Base-by-base conservation (phyloP, 1,140 invertebrate species). In the Carcinoscorpius rotundicauda region DNA sequence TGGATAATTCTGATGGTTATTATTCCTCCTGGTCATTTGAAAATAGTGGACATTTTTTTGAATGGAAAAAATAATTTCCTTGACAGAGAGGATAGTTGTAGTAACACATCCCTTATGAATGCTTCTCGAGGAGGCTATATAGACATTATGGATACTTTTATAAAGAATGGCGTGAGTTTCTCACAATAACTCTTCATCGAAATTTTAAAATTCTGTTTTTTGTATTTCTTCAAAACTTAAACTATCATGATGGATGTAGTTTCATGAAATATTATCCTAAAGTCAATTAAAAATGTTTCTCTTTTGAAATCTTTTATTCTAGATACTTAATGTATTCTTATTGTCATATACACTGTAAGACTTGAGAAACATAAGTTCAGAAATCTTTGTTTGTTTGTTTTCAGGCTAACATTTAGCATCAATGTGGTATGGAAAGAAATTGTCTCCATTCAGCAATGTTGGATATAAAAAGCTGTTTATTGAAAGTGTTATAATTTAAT, bases 31-130 rank as follows among this genome's bases (percentile, higher is more conserved):
- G 80, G 81, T 4, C 72, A 77, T 65, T 60, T 68, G 4, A 70
- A 77, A n/a, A 73, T 78, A 8, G 73, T 80, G 1, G 52, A 72
- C 11, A 69, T 74, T n/a, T 69, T 83, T 10, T 58, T 81, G 9
- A 59, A 74, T 11, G 60, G 71, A 64, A 73, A 71, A 61, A 58
- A 67, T 29, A 71, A 70, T 67, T 48, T 61, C 4, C 59, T 58
- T n/a, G 73, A 76, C 65, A 64, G 58, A 49, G 70, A 64, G 58
- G 85, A 87, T 75, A 79, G 77, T 63, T 82, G 83, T 70, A 85
- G 85, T n/a, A 82, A 77, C 58, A 83, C 81, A 55, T 79, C 85
- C 4, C 72, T 86, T 4, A 83, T 85, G 76, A 84, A 86, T 75
- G 82, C 84, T 3, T 72, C 82, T 29, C 78, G 83, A 67, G 78